phyloP scores from a whole-genome alignment of 2,113 vertebrate genomes.

The Arvicanthis niloticus region DNA sequence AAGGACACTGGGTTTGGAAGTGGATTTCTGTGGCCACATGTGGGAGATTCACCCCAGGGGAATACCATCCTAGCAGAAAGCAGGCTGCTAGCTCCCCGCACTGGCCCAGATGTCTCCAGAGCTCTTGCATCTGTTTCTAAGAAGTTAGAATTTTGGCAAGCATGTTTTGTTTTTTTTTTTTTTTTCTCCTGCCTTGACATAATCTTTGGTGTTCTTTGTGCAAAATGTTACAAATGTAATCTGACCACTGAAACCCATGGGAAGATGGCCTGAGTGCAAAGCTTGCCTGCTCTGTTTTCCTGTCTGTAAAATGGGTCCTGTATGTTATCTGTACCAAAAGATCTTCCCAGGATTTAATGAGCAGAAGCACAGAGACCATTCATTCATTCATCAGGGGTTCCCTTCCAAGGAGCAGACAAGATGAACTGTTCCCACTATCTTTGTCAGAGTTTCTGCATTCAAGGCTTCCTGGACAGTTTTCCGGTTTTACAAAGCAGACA shows the following conservation, averaged over 20 bases:
- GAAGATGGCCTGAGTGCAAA: background rate
- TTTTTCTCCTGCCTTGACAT: background rate
- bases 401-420: background rate
- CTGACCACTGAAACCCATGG: background rate
- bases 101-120: background rate
- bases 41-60: background rate
- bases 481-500: background rate
- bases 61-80: background rate
- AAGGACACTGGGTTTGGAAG: slow-evolving; percentile 37
- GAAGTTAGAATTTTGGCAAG: slow-evolving; percentile 28
- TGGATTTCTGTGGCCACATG: background rate
- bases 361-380: background rate
- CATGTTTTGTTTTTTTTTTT: background rate
- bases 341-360: background rate
- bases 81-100: background rate
- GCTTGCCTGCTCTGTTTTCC: background rate
- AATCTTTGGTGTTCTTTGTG: background rate
- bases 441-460: accelerated
- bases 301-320: background rate
- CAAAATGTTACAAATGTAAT: background rate
- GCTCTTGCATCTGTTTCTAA: background rate
- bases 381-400: accelerated
- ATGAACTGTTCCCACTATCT: accelerated
- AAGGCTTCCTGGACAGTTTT: background rate
- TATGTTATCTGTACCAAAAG: background rate